These are phyloP conservation scores for Leptobrachium ailaonicum DNA, from an alignment of 2,113 vertebrate genomes.

Conservation along the genomic window DNA sequence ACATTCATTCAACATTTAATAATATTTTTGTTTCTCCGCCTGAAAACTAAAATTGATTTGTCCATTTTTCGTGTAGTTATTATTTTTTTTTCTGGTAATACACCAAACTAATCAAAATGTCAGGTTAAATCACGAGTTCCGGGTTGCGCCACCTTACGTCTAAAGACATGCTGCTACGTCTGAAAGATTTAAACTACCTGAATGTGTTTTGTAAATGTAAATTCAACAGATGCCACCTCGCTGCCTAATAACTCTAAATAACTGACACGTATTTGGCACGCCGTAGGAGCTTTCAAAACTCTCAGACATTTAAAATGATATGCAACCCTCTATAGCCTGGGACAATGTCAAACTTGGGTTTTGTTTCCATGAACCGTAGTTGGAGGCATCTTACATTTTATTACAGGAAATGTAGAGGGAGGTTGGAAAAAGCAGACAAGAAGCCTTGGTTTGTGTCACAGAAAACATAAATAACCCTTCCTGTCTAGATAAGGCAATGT, in stretches of 20 bases:
- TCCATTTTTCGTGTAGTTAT: not conserved
- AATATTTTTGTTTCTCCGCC: no score
- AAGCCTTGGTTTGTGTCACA: not conserved
- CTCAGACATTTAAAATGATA: not conserved
- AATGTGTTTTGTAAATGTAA: not conserved
- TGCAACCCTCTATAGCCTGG: not conserved
- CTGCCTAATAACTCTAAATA: not conserved
- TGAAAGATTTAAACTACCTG: not conserved
- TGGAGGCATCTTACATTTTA: not conserved
- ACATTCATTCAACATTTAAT: no score
- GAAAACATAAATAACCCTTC: not conserved
- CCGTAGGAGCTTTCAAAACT: not conserved
- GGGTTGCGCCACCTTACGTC: not conserved
- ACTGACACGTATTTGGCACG: not conserved
- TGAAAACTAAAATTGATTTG: not conserved
- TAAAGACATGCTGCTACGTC: not conserved
- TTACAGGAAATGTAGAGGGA: not conserved
- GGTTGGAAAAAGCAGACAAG: not conserved
- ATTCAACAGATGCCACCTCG: not conserved
- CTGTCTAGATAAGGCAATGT: not conserved
- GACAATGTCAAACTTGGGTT: not conserved
- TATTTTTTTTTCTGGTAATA: not conserved
- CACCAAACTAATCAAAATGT: not conserved
- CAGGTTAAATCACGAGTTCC: not conserved
- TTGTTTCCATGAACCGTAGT: not conserved